Conservation (phyloP, 2,797 vertebrate species). For the Sebastes aleutianus region DNA sequence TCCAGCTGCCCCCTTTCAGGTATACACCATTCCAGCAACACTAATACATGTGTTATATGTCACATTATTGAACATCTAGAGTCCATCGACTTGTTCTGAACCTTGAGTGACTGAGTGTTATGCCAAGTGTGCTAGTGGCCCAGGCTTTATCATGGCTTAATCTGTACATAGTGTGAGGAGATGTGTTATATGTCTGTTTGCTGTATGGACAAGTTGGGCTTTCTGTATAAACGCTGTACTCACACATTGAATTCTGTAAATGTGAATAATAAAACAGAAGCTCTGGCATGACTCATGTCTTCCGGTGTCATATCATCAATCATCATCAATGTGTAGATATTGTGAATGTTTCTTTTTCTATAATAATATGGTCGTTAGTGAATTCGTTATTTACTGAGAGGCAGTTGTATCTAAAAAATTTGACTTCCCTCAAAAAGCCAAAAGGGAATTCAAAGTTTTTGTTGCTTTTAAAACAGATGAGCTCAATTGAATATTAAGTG, state of each 20-base stretch:
- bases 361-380: not conserved
- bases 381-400: not conserved
- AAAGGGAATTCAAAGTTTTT: not conserved
- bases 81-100: constrained; percentile 35
- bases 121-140: constrained; percentile 45
- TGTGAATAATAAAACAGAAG: constrained; percentile 80
- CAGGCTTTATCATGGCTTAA: constrained; percentile 62
- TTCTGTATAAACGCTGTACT: constrained; percentile 71
- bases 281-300: constrained; percentile 58
- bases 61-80: constrained; percentile 22
- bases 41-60: constrained; percentile 6
- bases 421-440: not conserved
- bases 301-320: not conserved
- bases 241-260: constrained; percentile 74
- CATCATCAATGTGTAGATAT: not conserved
- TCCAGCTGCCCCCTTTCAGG: constrained; percentile 28
- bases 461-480: not conserved
- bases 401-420: not conserved
- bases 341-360: not conserved
- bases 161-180: constrained; percentile 75
- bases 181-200: constrained; percentile 58
- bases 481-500: not conserved
- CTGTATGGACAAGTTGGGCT: constrained; percentile 64
- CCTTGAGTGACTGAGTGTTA: constrained; percentile 46
- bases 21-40: constrained; percentile 16